Evolutionary conservation across 2,888 invertebrate genomes (phyloP), one percentile per base, ranked within the genome.

Genomic region (Ganaspis brasiliensis): DNA sequence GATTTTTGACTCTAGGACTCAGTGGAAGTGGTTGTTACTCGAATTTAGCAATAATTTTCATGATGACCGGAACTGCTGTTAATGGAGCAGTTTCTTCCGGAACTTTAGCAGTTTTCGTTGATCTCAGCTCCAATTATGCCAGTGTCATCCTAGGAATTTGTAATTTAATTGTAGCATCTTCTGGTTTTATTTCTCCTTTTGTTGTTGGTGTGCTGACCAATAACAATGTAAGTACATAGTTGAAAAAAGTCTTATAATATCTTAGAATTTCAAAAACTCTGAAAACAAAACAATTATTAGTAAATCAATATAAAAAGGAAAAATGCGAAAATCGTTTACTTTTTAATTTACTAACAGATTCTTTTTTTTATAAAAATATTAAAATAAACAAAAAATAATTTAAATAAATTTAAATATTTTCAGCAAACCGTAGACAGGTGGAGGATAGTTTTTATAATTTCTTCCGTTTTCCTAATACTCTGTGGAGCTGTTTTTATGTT

Each of bases 21-120:
- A 94, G 94, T 0, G 94, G 93, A 83, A 94, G 94, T 40, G 95
- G 95, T 0, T 95, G 95, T 85, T 92, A 95, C 85, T 92, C 93
- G 4, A 91, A 89, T 0, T 91, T 93, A 2, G 95, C 95, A 0
- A 93, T 95, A 59, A 86, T 94, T 2, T 93, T 94, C 81, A 91
- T 95, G 79, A 93, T 94, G 49, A 81, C 93, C n/a, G 94, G 95
- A 0, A 94, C 94, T 1, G 93, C 94, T 55, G 91, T 94, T 8
- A 94, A 94, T 85, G 96, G 96, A 0, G 94, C 95, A 0, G 93
- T 94, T 1, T 94, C 95, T 0, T 94, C 95, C 0, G 95, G 95
- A 0, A 94, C 94, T 0, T 90, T 95, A 40, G 94, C 95, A 2
- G 94, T 93, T 73, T 92, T 95, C 75, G 95, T 96, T 9, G 95